A percentile compares a stretch with the other conserved stretches of the same genome.
phyloP scores from a whole-genome alignment of 2,888 invertebrate species.

The Epinotia ramella region DNA sequence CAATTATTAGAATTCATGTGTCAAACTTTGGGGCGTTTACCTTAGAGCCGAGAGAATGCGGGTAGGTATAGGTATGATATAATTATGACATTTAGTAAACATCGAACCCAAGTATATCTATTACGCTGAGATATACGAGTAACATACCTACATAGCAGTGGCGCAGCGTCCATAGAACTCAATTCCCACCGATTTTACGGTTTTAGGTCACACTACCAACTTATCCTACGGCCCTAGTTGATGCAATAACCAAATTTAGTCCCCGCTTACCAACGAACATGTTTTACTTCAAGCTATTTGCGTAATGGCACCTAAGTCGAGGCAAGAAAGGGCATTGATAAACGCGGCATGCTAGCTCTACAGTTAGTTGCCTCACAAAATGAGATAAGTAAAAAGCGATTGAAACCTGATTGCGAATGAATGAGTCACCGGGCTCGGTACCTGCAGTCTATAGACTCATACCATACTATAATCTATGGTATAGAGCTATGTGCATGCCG shows the following conservation, averaged over 20 bases:
- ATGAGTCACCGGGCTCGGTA: slow-evolving; percentile 32
- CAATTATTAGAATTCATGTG: too few species aligned
- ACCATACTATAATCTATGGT: neutral
- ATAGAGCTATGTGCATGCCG: slow-evolving; percentile 24
- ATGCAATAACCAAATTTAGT: neutral
- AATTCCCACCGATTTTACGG: too few species aligned
- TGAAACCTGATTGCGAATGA: slow-evolving; percentile 39
- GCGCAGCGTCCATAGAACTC: too few species aligned
- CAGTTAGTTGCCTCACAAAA: slow-evolving; percentile 42
- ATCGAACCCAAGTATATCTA: too few species aligned
- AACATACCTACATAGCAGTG: too few species aligned
- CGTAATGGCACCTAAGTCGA: neutral
- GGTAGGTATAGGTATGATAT: too few species aligned
- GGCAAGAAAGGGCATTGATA: slow-evolving; percentile 6
- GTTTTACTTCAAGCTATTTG: neutral
- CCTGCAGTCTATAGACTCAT: slow-evolving; percentile 14
- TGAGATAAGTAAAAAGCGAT: slow-evolving; percentile 39
- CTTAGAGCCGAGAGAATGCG: too few species aligned
- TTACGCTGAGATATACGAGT: too few species aligned
- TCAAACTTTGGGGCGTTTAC: too few species aligned
- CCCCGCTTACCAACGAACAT: neutral
- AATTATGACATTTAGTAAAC: too few species aligned
- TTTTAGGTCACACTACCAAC: too few species aligned
- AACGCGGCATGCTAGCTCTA: slow-evolving; percentile 12
- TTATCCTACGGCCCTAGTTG: too few species aligned